Conservation (phyloP, 2,797 vertebrate species). For the Carcharodon carcharias region DNA sequence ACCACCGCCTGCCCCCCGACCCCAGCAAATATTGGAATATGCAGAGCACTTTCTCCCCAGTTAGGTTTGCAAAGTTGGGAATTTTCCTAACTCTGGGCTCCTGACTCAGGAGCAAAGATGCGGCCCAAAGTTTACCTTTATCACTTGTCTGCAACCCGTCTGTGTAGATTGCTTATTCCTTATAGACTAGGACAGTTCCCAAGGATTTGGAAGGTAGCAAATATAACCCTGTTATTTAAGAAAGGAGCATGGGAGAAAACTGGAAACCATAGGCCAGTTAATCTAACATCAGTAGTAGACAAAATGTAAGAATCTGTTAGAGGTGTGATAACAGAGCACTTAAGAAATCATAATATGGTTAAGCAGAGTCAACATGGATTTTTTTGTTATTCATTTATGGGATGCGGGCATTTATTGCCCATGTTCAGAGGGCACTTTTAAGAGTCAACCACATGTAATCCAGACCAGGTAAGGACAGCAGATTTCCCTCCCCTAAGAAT, state of each 20-base stretch:
- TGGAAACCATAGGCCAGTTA: not conserved
- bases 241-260: not conserved
- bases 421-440: too few species aligned
- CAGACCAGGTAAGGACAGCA: too few species aligned
- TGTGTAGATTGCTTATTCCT: not conserved
- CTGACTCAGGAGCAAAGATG: too few species aligned
- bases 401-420: too few species aligned
- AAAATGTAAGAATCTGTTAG: not conserved
- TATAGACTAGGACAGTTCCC: not conserved
- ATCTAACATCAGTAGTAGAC: not conserved
- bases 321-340: not conserved
- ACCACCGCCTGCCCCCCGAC: too few species aligned
- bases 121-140: not conserved
- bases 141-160: not conserved
- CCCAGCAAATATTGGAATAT: too few species aligned
- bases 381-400: too few species aligned
- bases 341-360: not conserved
- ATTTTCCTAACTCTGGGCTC: too few species aligned
- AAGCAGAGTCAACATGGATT: not conserved
- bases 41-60: too few species aligned
- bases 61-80: too few species aligned
- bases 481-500: too few species aligned
- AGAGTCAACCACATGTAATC: too few species aligned
- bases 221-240: not conserved
- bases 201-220: not conserved